These are phyloP conservation scores for Ptychochromis oligacanthus DNA, from an alignment of 2,113 vertebrate species.

Conservation along the genomic window DNA sequence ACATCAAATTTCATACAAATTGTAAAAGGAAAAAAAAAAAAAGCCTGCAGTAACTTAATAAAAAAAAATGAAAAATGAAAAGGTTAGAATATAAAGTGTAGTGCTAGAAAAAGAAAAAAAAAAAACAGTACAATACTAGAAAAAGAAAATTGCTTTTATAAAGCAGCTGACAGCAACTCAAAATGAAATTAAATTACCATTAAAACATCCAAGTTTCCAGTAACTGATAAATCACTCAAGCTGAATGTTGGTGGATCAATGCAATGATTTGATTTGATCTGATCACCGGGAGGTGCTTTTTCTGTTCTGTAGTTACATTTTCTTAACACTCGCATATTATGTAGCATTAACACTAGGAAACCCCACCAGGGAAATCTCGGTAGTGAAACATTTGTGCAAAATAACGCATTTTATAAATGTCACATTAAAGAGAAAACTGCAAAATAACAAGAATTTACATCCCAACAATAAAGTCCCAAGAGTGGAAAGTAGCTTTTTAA, in stretches of 20 bases:
- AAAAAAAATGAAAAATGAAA: too few relatives aligned
- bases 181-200: background rate
- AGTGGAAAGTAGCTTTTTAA: background rate
- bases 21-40: too few relatives aligned
- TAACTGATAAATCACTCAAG: background rate
- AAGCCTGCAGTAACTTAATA: background rate
- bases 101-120: background rate
- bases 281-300: too few relatives aligned
- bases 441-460: background rate
- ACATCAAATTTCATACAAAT: too few relatives aligned
- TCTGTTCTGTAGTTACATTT: too few relatives aligned
- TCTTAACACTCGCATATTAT: background rate
- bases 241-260: background rate
- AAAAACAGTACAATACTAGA: too few relatives aligned
- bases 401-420: too few relatives aligned
- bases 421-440: background rate
- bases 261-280: too few relatives aligned
- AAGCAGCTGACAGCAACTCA: background rate
- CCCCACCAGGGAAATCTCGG: rapidly evolving
- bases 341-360: background rate
- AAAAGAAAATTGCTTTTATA: background rate
- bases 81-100: too few relatives aligned
- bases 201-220: background rate
- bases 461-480: background rate
- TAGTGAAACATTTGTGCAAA: background rate